A percentile compares a stretch with the other conserved stretches of the same genome.
Evolutionary conservation across 2,888 invertebrate species (phyloP).

Genomic region (Brachyptera putata): DNA sequence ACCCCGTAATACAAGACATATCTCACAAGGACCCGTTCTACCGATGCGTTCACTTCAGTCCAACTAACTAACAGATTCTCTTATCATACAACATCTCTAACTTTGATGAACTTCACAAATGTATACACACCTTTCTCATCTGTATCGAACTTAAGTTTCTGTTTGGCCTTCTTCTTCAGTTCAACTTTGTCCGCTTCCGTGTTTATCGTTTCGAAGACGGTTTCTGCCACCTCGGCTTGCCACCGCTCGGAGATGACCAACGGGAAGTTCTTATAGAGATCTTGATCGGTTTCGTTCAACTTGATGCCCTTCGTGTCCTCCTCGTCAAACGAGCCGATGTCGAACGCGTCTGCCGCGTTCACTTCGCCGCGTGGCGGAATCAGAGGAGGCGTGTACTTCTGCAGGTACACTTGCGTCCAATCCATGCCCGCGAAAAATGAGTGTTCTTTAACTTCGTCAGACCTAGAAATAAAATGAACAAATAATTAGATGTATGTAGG

Average conservation of each 20-base stretch:
- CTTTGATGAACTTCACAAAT: too few relatives aligned
- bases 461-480: conserved; percentile 56
- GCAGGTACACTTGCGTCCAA: conserved; percentile 98
- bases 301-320: conserved; percentile 99
- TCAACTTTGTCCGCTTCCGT: conserved; percentile 95
- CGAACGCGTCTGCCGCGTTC: conserved; percentile 99
- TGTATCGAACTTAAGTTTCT: conserved; percentile 89
- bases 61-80: too few relatives aligned
- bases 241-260: conserved; percentile 98
- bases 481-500: too few relatives aligned
- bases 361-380: conserved; percentile 99
- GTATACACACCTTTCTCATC: conserved; percentile 76
- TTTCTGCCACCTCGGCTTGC: conserved; percentile 98
- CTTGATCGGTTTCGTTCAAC: conserved; percentile 94
- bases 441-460: conserved; percentile 96
- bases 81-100: too few relatives aligned
- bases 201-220: conserved; percentile 97
- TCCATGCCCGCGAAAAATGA: conserved; percentile 96
- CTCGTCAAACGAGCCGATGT: conserved; percentile 99
- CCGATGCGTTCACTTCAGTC: too few relatives aligned
- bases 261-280: conserved; percentile 97
- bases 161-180: conserved; percentile 89
- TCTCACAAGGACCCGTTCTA: too few relatives aligned
- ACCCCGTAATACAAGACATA: too few relatives aligned
- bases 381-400: conserved; percentile 96